These are phyloP conservation scores for Drosophila melanogaster DNA, from an alignment of 1,140 invertebrate species.

Conservation along the genomic window DNA sequence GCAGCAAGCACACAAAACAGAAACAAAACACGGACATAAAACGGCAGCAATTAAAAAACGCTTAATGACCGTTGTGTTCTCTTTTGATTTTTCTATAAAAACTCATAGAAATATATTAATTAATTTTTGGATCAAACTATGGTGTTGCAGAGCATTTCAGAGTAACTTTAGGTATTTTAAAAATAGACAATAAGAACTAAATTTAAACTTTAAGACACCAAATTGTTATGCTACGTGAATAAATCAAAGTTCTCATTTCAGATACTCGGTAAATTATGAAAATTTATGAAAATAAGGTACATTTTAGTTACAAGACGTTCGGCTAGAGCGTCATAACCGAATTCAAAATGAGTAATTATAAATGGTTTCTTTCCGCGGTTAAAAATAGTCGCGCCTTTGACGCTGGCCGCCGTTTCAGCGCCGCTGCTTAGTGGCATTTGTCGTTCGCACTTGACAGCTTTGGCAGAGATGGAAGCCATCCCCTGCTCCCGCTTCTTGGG, in stretches of 20 bases:
- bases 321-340: slow-evolving; percentile 30
- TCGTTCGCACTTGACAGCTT: slow-evolving; percentile 71
- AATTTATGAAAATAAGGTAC: not conserved
- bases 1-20: slow-evolving; percentile 42
- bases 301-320: slow-evolving; percentile 17
- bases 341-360: slow-evolving; percentile 55
- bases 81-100: too few relatives aligned
- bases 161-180: not conserved
- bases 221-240: slow-evolving; percentile 5
- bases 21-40: slow-evolving; percentile 2
- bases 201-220: slow-evolving; percentile 2
- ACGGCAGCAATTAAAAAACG: not conserved
- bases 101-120: not conserved
- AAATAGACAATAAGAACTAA: slow-evolving; percentile 5
- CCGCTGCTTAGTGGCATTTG: slow-evolving; percentile 76
- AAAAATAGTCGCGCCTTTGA: slow-evolving; percentile 69
- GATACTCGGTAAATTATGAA: not conserved
- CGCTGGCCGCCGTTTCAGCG: slow-evolving; percentile 35
- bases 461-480: slow-evolving; percentile 38
- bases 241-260: slow-evolving; percentile 1
- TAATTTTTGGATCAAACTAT: not conserved
- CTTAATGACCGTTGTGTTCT: not conserved
- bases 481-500: slow-evolving; percentile 1
- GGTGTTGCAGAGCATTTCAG: not conserved
- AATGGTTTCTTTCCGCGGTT: slow-evolving; percentile 74